Conservation (phyloP, 1,140 invertebrate genomes). For the Drosophila repleta region DNA sequence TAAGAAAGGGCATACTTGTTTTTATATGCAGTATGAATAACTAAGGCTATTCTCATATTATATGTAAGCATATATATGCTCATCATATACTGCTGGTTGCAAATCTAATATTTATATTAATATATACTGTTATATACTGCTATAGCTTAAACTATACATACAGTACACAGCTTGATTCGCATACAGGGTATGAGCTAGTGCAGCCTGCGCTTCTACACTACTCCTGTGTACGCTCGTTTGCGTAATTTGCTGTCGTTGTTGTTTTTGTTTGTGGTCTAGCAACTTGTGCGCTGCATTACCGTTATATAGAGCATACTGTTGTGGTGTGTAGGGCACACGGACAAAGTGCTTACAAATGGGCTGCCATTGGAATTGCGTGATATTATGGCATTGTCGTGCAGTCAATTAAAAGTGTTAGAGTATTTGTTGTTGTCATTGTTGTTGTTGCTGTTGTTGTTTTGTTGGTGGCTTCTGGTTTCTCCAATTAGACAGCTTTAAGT, state of each 20-base stretch:
- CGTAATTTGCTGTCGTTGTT: neutral
- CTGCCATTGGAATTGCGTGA: slow-evolving; percentile 21
- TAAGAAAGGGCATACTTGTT: neutral
- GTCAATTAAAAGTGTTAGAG: slow-evolving; percentile 29
- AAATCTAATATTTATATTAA: too few relatives aligned
- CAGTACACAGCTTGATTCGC: neutral
- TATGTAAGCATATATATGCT: neutral
- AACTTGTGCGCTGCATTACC: slow-evolving; percentile 1
- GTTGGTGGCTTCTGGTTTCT: slow-evolving; percentile 38
- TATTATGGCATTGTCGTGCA: slow-evolving; percentile 34
- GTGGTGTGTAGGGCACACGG: neutral
- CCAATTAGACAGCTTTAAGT: slow-evolving; percentile 56
- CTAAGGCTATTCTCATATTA: neutral
- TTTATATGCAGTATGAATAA: neutral
- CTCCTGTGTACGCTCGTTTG: neutral
- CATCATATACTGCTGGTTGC: neutral
- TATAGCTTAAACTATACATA: too few relatives aligned
- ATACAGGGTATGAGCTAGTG: neutral
- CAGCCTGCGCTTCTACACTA: neutral
- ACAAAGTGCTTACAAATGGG: slow-evolving; percentile 9
- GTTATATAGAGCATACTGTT: slow-evolving; percentile 8
- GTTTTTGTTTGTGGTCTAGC: neutral
- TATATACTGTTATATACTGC: neutral
- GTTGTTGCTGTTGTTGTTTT: slow-evolving; percentile 12
- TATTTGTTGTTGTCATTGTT: slow-evolving; percentile 5